Evolutionary conservation across 2,113 vertebrate species (phyloP).

Genomic region (Conger conger): DNA sequence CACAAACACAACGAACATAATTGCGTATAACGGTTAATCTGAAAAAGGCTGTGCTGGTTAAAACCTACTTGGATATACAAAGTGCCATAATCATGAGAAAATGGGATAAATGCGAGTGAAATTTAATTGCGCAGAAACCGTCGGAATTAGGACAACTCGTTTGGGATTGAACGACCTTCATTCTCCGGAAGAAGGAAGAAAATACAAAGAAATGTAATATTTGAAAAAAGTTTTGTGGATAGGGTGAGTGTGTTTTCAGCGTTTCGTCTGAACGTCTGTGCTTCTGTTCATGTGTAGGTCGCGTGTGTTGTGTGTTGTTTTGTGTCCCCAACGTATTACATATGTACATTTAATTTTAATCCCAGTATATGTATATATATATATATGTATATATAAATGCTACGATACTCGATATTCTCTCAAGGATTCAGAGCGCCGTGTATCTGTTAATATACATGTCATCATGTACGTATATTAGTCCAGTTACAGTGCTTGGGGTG

Average conservation of each 20-base stretch:
- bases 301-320: not conserved
- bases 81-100: not conserved
- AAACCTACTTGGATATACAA: not conserved
- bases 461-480: too few species aligned
- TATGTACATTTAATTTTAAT: too few species aligned
- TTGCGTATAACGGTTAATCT: not conserved
- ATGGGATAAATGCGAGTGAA: not conserved
- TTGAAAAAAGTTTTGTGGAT: not conserved
- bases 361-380: too few species aligned
- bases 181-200: not conserved
- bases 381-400: too few species aligned
- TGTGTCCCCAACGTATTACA: too few species aligned
- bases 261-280: not conserved
- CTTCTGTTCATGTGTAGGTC: not conserved
- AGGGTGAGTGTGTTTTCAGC: not conserved
- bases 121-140: not conserved
- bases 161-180: not conserved
- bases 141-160: not conserved
- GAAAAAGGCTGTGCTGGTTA: not conserved
- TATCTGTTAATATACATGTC: not conserved
- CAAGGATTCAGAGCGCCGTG: not conserved
- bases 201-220: not conserved
- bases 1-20: not conserved
- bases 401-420: not conserved
- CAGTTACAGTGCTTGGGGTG: not conserved